Conservation (phyloP, 2,113 vertebrate species). For the Charina bottae region DNA sequence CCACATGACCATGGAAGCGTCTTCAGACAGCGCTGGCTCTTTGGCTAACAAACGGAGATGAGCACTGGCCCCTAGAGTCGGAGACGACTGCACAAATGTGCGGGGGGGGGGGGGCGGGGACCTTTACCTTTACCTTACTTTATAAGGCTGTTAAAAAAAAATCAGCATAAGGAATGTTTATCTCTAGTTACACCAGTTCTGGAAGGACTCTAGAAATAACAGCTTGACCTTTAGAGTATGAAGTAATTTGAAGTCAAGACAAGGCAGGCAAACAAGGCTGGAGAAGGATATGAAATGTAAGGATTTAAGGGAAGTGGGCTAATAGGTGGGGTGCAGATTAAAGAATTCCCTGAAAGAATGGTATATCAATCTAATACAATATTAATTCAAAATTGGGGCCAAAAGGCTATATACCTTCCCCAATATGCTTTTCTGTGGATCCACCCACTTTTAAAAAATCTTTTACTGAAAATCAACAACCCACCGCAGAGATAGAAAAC, state of each 20-base stretch:
- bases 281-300: neutral
- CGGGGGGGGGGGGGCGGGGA: too few species aligned
- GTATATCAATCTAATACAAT: neutral
- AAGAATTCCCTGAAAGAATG: neutral
- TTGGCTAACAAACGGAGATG: too few species aligned
- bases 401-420: neutral
- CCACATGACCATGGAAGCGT: too few species aligned
- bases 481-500: neutral
- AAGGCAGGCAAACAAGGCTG: neutral
- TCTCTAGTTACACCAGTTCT: neutral
- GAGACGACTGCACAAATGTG: too few species aligned
- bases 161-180: neutral
- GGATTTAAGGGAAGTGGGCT: neutral
- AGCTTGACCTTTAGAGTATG: neutral
- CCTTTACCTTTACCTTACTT: too few species aligned
- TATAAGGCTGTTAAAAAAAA: neutral
- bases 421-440: neutral
- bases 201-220: constrained; percentile 22
- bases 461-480: neutral
- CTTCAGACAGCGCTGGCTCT: too few species aligned
- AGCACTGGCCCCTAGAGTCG: too few species aligned
- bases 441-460: neutral
- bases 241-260: neutral
- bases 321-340: neutral
- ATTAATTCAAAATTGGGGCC: neutral